A percentile compares a stretch with the other conserved stretches of the same genome.
Conservation (phyloP, 2,888 invertebrate genomes). For the Nephrotoma appendiculata region DNA sequence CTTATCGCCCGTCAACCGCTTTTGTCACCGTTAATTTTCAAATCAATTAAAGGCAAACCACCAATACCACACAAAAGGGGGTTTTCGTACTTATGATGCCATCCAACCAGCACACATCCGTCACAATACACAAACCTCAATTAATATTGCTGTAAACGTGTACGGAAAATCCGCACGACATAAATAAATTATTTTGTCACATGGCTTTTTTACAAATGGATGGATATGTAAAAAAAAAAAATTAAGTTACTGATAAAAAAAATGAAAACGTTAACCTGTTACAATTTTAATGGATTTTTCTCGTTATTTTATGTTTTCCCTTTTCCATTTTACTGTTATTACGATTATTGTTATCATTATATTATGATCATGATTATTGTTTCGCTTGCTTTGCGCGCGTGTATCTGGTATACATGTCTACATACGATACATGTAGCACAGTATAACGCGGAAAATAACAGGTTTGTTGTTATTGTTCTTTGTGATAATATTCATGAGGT, state of each 20-base stretch:
- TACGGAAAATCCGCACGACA: not conserved
- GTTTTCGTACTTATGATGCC: not conserved
- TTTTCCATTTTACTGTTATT: not conserved
- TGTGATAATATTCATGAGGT: not conserved
- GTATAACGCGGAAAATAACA: not conserved
- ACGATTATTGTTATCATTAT: not conserved
- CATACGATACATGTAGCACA: not conserved
- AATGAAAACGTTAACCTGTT: not conserved
- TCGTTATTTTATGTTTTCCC: not conserved
- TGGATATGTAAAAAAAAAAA: not conserved
- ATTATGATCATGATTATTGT: not conserved
- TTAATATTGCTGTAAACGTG: not conserved
- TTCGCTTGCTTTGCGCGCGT: not conserved
- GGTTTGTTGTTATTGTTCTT: not conserved
- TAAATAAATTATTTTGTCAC: not conserved
- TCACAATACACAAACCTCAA: not conserved
- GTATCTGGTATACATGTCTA: not conserved
- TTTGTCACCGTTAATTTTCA: not conserved
- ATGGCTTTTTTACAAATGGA: not conserved
- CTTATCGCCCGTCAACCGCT: not conserved
- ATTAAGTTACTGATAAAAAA: not conserved
- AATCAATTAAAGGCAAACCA: not conserved
- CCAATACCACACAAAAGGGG: not conserved
- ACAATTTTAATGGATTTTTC: not conserved
- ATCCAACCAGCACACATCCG: not conserved